Evolutionary conservation across 2,888 invertebrate species (phyloP).

Genomic region (Boloria selene): DNA sequence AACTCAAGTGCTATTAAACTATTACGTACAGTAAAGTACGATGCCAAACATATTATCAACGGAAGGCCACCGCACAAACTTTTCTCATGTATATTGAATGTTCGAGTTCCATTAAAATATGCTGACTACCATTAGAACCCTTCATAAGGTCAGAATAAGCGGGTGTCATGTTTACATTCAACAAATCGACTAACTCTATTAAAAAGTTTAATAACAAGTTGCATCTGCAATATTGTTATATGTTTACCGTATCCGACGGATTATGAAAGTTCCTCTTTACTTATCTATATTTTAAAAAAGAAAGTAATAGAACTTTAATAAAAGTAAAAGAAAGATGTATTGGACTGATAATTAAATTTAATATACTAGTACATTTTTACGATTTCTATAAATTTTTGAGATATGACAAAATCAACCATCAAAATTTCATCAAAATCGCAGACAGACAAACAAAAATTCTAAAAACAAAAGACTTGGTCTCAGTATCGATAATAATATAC

Average conservation of each 20-base stretch:
- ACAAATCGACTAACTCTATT: slow-evolving; percentile 18
- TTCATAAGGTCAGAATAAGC: slow-evolving; percentile 11
- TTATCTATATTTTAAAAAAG: not conserved
- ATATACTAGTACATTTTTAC: too few relatives aligned
- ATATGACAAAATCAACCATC: too few relatives aligned
- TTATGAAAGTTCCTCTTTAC: slow-evolving; percentile 6
- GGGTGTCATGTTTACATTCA: slow-evolving; percentile 16
- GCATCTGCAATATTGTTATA: slow-evolving; percentile 13
- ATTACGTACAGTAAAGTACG: slow-evolving; percentile 16
- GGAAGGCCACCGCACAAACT: slow-evolving; percentile 4
- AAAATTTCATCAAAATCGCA: too few relatives aligned
- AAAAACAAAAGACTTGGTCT: too few relatives aligned
- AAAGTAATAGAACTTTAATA: not conserved
- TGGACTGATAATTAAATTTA: not conserved
- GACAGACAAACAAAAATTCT: too few relatives aligned
- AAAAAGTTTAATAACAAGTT: slow-evolving; percentile 19
- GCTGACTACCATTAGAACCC: slow-evolving; percentile 30
- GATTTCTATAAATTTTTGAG: too few relatives aligned
- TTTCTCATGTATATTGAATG: slow-evolving; percentile 26
- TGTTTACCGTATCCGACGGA: not conserved
- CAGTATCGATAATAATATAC: too few relatives aligned
- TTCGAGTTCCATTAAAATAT: slow-evolving; percentile 28
- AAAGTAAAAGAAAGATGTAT: not conserved
- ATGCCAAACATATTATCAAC: slow-evolving; percentile 13
- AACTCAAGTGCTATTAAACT: not conserved